phyloP scores from a whole-genome alignment of 2,888 invertebrate genomes.

The Drosophila incognita region DNA sequence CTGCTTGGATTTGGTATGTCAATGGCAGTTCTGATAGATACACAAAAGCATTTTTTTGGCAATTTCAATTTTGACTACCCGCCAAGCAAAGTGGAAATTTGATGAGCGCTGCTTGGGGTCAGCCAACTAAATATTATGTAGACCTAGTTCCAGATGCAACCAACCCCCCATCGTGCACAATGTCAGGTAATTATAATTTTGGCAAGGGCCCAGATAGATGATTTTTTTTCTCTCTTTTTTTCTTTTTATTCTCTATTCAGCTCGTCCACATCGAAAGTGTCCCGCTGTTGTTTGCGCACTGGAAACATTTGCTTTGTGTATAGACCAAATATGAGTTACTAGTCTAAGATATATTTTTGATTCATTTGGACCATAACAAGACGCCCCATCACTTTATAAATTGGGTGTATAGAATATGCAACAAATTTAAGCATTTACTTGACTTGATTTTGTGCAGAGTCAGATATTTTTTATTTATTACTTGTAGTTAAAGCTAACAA shows the following conservation, averaged over 20 bases:
- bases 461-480: background rate
- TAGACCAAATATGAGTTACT: slow-evolving; percentile 13
- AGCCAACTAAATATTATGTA: slow-evolving; percentile 27
- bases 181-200: slow-evolving; percentile 64
- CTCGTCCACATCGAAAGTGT: slow-evolving; percentile 22
- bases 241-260: slow-evolving; percentile 5
- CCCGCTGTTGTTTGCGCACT: slow-evolving; percentile 36
- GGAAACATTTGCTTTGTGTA: slow-evolving; percentile 9
- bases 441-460: background rate
- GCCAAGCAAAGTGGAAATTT: slow-evolving; percentile 42
- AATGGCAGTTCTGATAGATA: slow-evolving; percentile 30
- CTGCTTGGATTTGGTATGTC: slow-evolving; percentile 14
- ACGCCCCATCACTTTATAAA: slow-evolving; percentile 14
- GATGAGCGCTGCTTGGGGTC: slow-evolving; percentile 57
- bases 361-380: background rate
- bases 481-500: background rate
- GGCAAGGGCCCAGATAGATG: slow-evolving; percentile 56
- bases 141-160: slow-evolving; percentile 48
- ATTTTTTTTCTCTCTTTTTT: slow-evolving; percentile 5
- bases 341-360: slow-evolving; percentile 5
- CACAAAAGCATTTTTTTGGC: slow-evolving; percentile 33
- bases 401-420: background rate
- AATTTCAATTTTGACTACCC: slow-evolving; percentile 26
- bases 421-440: background rate
- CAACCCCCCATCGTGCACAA: slow-evolving; percentile 44